Base-by-base conservation (phyloP, 2,888 invertebrate genomes). In the Lepidocyrtinus sp. region DNA sequence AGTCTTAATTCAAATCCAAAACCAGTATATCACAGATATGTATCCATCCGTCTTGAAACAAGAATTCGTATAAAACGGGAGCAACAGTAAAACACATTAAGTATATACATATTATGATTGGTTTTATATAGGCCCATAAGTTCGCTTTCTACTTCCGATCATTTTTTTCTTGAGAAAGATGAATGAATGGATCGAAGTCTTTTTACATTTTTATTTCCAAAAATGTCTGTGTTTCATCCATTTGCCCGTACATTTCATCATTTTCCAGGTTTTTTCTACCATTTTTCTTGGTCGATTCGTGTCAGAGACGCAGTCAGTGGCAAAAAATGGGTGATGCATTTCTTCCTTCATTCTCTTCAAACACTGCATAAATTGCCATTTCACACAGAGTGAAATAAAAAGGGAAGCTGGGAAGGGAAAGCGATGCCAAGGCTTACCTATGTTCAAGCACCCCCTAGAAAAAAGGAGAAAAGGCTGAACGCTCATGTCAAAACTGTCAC, bases 231-330 rank as follows among this genome's bases (percentile, higher is more conserved):
- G 61, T 46, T 45, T 68, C 69, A 62, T 68, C 75, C 75, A 62
- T 75, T 74, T 75, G 50, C 61, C 75, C 62, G 62, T 67, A 67
- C 67, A 75, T 75, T 75, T 75, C 75, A 75, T 75, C 75, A 75
- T 68, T 69, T 75, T 75, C 19, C 25, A 27, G 62, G 36, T 62
- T 22, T 46, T 62, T 71, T 61, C 61, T 27, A 36, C 36, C 36
- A 36, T 2, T 24, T 63, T 64, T 46, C n/a, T 19, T 61, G 19
- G 21, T 59, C 70, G 36, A 36, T 36, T 12, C 36, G 12, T 36
- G 70, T 71, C 70, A 70, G 50, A 71, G 55, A 61, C 26, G 61
- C 61, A 61, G 61, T 61, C 70, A 71, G 70, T 61, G 70, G 61
- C 36, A 71, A 27, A 71, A n/a, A 69, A 55, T 61, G 36, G 5